A percentile compares a stretch with the other conserved stretches of the same genome.
These are phyloP conservation scores for Trichogramma dendrolimi DNA, from an alignment of 2,888 invertebrate species.

Conservation along the genomic window DNA sequence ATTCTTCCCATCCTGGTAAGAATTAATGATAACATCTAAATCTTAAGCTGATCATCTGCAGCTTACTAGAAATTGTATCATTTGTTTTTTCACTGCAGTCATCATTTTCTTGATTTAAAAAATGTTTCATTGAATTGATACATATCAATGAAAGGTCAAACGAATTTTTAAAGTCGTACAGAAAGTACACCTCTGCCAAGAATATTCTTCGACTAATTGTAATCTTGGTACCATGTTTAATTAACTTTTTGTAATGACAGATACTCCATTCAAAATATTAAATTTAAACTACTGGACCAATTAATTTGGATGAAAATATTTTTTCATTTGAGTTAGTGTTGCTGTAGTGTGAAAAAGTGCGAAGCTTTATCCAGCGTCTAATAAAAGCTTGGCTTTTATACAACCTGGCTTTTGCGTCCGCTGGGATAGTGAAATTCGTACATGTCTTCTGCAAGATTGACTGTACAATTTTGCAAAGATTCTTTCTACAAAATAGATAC, in stretches of 20 bases:
- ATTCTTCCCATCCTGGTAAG: constrained; percentile 63
- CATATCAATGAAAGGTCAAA: not conserved
- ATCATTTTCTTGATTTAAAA: constrained; percentile 12
- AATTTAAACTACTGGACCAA: too few relatives aligned
- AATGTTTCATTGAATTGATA: constrained; percentile 4
- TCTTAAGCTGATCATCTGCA: constrained; percentile 1
- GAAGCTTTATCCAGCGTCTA: not conserved
- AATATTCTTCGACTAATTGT: constrained; percentile 21
- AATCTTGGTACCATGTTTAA: constrained; percentile 26
- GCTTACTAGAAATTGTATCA: not conserved
- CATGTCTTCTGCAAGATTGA: too few relatives aligned
- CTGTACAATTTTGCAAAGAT: too few relatives aligned
- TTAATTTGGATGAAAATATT: too few relatives aligned
- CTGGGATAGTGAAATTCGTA: not conserved
- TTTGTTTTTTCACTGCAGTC: constrained; percentile 7
- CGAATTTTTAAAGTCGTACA: not conserved
- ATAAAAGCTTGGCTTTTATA: not conserved
- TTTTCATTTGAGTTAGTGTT: too few relatives aligned
- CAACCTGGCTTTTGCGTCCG: not conserved
- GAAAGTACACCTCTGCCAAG: constrained; percentile 24
- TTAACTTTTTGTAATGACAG: constrained; percentile 8
- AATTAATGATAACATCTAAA: not conserved
- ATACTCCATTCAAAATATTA: too few relatives aligned
- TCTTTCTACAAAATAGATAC: too few relatives aligned
- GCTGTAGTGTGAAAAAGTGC: too few relatives aligned